Conservation (phyloP, 2,797 vertebrate genomes). For the Malurus splendens region DNA sequence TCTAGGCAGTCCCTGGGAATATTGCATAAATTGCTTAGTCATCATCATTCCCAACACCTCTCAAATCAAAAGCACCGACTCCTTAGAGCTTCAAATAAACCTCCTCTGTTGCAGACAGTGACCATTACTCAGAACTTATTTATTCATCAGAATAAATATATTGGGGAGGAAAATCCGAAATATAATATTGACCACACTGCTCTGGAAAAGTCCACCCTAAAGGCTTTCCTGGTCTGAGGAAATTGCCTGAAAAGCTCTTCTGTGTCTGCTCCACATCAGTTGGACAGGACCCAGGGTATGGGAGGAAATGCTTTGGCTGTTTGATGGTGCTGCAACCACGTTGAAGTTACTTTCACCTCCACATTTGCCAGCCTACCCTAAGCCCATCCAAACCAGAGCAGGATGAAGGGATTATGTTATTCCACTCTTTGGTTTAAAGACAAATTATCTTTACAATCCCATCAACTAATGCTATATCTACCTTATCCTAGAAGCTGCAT, state of each 20-base stretch:
- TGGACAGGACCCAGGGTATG: neutral
- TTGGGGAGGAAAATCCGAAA: neutral
- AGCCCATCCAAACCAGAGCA: neutral
- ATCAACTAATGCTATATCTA: neutral
- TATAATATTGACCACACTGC: neutral
- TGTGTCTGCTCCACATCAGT: neutral
- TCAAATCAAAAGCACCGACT: neutral
- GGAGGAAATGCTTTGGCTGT: neutral
- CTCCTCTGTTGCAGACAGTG: neutral
- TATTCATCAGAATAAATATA: neutral
- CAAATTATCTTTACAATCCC: neutral
- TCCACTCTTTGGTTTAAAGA: neutral
- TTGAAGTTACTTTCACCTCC: neutral
- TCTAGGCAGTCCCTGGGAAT: neutral
- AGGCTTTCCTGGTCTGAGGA: neutral
- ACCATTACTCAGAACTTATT: neutral
- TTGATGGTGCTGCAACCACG: rapidly evolving
- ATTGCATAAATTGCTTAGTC: neutral
- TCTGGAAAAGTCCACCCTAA: neutral
- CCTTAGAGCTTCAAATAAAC: neutral
- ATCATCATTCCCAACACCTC: neutral
- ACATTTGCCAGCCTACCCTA: neutral
- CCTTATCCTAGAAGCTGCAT: neutral
- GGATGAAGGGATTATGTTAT: neutral
- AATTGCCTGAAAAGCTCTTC: neutral